Conservation (phyloP, 2,113 vertebrate species). For the Chaenogobius annularis region DNA sequence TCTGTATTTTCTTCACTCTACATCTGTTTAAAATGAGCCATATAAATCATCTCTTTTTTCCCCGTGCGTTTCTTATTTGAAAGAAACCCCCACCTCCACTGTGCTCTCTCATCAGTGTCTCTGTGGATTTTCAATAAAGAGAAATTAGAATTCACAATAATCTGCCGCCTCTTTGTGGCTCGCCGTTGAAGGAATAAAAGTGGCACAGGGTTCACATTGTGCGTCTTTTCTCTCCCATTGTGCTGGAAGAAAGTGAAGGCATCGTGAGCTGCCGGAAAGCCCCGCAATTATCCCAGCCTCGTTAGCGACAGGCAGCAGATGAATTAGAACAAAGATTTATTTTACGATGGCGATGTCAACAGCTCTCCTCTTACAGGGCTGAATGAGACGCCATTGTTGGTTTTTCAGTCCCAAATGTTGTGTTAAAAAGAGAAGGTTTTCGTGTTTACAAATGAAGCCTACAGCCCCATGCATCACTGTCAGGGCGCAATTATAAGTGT, state of each 20-base stretch:
- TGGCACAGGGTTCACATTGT: slow-evolving; percentile 11
- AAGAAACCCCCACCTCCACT: not conserved
- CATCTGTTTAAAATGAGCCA: not conserved
- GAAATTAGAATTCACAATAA: slow-evolving; percentile 10
- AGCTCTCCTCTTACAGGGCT: not conserved
- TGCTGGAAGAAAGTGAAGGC: slow-evolving; percentile 25
- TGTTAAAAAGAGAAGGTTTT: not conserved
- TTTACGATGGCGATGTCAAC: slow-evolving; percentile 2
- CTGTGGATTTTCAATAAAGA: slow-evolving; percentile 7
- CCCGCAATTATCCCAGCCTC: slow-evolving; percentile 27
- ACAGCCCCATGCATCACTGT: not conserved
- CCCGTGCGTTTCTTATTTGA: too few species aligned
- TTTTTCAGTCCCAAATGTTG: not conserved
- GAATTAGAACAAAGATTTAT: slow-evolving; percentile 22
- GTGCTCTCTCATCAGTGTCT: not conserved
- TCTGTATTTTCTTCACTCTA: not conserved
- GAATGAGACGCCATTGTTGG: not conserved
- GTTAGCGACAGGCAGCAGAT: slow-evolving; percentile 14
- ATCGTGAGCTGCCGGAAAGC: slow-evolving; percentile 25
- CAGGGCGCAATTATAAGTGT: not conserved
- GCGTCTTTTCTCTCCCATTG: slow-evolving; percentile 6
- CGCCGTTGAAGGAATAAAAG: slow-evolving; percentile 5
- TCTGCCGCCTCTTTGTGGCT: slow-evolving; percentile 7
- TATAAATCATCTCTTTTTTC: not conserved
- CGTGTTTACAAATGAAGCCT: not conserved